These are phyloP conservation scores for Hofmannophila pseudospretella DNA, from an alignment of 2,888 invertebrate species.

Conservation along the genomic window DNA sequence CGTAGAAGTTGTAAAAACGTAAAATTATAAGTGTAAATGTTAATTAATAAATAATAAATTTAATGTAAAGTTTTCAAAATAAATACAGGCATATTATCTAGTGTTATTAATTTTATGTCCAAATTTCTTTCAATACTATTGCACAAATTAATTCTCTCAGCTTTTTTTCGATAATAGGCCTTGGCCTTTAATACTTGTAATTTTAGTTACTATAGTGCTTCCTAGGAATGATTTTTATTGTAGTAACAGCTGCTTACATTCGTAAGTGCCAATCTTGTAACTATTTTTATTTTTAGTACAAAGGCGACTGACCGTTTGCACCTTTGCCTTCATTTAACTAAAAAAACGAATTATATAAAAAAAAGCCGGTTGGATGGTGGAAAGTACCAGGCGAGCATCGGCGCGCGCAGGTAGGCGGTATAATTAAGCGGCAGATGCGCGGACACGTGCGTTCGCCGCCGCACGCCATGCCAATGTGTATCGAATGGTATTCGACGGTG, in stretches of 20 bases:
- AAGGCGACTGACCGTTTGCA: neutral
- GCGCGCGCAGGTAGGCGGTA: conserved; percentile 35
- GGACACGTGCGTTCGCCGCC: conserved; percentile 42
- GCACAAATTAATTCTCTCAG: no score
- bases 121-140: no score
- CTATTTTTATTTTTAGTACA: no score
- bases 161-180: no score
- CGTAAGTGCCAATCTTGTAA: no score
- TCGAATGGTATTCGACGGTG: no score
- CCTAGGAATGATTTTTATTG: no score
- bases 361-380: conserved; percentile 7
- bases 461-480: no score
- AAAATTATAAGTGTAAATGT: conserved; percentile 28
- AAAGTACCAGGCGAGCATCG: conserved; percentile 25
- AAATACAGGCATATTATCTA: conserved; percentile 25
- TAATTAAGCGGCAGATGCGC: conserved; percentile 55
- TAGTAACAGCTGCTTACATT: no score
- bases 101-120: conserved; percentile 1
- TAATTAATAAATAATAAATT: conserved; percentile 26
- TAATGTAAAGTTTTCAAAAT: conserved; percentile 36
- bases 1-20: conserved; percentile 25
- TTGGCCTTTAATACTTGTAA: no score
- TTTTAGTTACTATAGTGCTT: no score
- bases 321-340: neutral
- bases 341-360: neutral